These are phyloP conservation scores for Alaudala cheleensis DNA, from an alignment of 2,113 vertebrate genomes.

Conservation along the genomic window DNA sequence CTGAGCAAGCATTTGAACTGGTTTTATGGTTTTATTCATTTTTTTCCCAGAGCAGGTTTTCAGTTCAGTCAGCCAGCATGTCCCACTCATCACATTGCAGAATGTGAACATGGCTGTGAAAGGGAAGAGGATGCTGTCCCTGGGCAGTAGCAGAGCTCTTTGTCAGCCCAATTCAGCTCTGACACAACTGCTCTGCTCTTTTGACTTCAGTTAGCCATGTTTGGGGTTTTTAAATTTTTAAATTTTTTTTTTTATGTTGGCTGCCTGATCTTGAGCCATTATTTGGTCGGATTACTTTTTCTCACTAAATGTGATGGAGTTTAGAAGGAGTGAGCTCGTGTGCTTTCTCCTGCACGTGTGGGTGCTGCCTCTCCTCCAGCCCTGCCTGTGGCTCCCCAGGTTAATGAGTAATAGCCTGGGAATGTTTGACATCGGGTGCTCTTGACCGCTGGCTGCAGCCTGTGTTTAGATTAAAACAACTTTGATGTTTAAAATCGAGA, in stretches of 20 bases:
- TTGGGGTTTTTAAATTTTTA: neutral
- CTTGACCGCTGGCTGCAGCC: neutral
- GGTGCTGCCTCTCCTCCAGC: neutral
- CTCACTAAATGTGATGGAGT: neutral
- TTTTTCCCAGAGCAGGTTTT: neutral
- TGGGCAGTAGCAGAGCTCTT: neutral
- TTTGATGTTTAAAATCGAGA: neutral
- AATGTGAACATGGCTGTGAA: neutral
- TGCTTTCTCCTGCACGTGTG: neutral
- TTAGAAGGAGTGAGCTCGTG: neutral
- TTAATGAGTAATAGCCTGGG: conserved; percentile 66
- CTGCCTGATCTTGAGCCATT: neutral
- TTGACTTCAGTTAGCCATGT: neutral
- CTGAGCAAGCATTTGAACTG: neutral
- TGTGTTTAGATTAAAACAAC: neutral
- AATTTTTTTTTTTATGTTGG: neutral
- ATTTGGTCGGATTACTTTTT: neutral
- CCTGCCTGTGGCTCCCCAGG: neutral
- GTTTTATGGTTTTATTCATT: rapidly evolving
- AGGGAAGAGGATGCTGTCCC: neutral
- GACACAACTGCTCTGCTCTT: neutral
- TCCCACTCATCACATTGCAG: neutral
- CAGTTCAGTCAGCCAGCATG: neutral
- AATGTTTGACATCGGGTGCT: conserved; percentile 47
- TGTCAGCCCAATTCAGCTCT: neutral